Conservation (phyloP, 1,140 invertebrate genomes). For the Conopomorpha cramerella region DNA sequence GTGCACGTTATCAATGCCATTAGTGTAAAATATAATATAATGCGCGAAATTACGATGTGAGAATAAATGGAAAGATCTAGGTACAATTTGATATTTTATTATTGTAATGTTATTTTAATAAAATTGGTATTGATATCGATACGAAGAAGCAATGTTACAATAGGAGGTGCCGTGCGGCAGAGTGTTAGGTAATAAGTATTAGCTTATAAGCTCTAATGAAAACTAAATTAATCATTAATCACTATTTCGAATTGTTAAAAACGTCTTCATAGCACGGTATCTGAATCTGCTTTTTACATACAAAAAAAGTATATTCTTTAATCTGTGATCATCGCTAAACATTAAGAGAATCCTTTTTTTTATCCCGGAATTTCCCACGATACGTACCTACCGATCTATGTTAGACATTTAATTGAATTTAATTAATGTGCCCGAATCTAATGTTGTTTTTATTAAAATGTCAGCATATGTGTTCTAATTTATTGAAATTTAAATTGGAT, state of each 20-base stretch:
- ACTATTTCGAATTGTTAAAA: conserved; percentile 54
- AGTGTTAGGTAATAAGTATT: conserved; percentile 49
- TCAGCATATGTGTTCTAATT: conserved; percentile 49
- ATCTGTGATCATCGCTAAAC: conserved; percentile 59
- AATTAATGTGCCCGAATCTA: conserved; percentile 43
- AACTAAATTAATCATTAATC: conserved; percentile 56
- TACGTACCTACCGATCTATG: conserved; percentile 28
- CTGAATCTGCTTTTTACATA: conserved; percentile 46
- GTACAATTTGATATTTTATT: conserved; percentile 60
- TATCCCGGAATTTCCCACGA: conserved; percentile 26
- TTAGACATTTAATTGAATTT: conserved; percentile 32
- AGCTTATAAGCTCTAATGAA: conserved; percentile 52
- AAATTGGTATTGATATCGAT: conserved; percentile 55
- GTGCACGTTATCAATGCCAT: conserved; percentile 11
- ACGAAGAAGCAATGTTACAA: conserved; percentile 53
- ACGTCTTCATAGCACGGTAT: conserved; percentile 55
- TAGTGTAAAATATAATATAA: conserved; percentile 41
- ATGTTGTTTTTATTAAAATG: conserved; percentile 55
- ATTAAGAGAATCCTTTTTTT: conserved; percentile 49
- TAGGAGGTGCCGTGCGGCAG: conserved; percentile 25
- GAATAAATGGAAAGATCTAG: conserved; percentile 55
- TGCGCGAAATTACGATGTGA: conserved; percentile 48
- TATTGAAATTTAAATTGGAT: conserved; percentile 51
- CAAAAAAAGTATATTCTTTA: conserved; percentile 35
- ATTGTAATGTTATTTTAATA: conserved; percentile 59